These are phyloP conservation scores for Silurus glanis DNA, from an alignment of 2,113 vertebrate genomes.

Conservation along the genomic window DNA sequence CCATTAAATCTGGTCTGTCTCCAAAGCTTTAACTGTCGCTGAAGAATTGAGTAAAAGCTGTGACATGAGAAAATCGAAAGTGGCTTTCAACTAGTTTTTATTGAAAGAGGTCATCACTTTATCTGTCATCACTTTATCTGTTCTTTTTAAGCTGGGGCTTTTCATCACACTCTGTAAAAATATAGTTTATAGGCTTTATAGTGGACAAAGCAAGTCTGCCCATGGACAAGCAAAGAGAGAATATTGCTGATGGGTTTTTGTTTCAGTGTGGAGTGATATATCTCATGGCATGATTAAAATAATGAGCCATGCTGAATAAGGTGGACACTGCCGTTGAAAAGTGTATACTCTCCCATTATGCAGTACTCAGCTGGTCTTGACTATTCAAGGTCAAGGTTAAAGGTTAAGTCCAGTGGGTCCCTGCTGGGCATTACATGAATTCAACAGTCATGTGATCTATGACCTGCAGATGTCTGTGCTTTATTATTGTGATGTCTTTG, in stretches of 20 bases:
- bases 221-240: not conserved
- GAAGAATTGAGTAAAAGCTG: conserved; percentile 34
- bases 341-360: conserved; percentile 25
- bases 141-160: not conserved
- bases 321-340: not conserved
- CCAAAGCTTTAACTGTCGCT: not conserved
- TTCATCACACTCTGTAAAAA: conserved; percentile 19
- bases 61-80: conserved; percentile 20
- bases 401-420: conserved; percentile 52
- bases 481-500: not conserved
- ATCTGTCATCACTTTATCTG: not conserved
- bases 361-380: conserved; percentile 37
- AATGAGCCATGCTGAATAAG: not conserved
- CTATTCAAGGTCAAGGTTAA: conserved; percentile 54
- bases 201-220: not conserved
- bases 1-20: conserved; percentile 29
- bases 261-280: not conserved
- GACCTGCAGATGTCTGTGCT: conserved; percentile 25
- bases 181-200: not conserved
- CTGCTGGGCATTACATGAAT: conserved; percentile 37
- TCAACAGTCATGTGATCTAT: conserved; percentile 58
- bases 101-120: conserved; percentile 24
- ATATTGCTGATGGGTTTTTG: not conserved
- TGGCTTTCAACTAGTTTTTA: not conserved
- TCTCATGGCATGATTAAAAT: not conserved